A percentile compares a stretch with the other conserved stretches of the same genome.
phyloP scores from a whole-genome alignment of 92 coral and sea anemone genomes.

The Epizoanthus ramosus region DNA sequence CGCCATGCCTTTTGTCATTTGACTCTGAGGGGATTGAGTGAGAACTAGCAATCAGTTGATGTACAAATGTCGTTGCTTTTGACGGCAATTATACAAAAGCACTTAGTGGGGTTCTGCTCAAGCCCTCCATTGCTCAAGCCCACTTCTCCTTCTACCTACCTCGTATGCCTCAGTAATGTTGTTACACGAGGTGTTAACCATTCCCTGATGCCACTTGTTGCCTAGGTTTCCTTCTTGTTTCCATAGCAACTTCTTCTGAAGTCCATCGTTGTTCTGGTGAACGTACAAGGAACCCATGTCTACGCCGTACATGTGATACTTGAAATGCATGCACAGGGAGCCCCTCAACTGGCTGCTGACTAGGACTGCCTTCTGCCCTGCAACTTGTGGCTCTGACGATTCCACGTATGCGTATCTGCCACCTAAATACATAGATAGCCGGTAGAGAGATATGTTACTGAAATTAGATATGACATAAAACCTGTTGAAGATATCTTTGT shows the following conservation, averaged over 20 bases:
- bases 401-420: slow-evolving; percentile 84
- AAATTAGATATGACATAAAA: too few species aligned
- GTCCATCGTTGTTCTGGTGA: slow-evolving; percentile 55
- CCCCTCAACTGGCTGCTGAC: slow-evolving; percentile 67
- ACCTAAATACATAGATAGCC: background rate
- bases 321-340: slow-evolving; percentile 76
- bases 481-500: too few species aligned
- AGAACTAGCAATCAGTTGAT: too few species aligned
- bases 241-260: slow-evolving; percentile 82
- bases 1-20: too few species aligned
- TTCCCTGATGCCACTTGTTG: slow-evolving; percentile 77
- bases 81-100: background rate
- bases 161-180: slow-evolving; percentile 21
- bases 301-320: slow-evolving; percentile 90
- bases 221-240: slow-evolving; percentile 79
- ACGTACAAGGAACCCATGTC: slow-evolving; percentile 80
- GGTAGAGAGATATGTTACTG: too few species aligned
- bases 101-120: background rate
- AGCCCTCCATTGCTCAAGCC: too few species aligned
- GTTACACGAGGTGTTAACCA: slow-evolving; percentile 51
- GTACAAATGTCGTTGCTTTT: too few species aligned
- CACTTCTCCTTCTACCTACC: background rate
- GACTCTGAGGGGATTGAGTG: too few species aligned
- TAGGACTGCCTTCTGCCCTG: slow-evolving; percentile 81
- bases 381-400: slow-evolving; percentile 82